Base-by-base conservation (phyloP, 2,888 invertebrate species). In the Mylabris sibirica region DNA sequence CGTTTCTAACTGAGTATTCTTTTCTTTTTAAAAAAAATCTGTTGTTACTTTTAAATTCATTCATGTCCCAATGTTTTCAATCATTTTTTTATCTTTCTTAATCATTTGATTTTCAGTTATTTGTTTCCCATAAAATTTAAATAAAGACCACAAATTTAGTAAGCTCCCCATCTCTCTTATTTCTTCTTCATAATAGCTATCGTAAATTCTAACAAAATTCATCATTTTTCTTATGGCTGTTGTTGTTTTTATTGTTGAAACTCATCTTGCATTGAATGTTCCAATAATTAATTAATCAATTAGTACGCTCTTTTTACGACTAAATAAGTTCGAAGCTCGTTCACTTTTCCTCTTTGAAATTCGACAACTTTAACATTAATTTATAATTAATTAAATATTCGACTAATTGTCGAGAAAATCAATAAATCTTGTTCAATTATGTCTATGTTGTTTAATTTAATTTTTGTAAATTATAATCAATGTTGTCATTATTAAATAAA, bases 101-200 rank as follows among this genome's bases (percentile, higher is more conserved):
- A 24, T 57, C 12, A 20, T 17, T 12, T 22, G 2, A 53, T 53
- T 53, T 53, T 12, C 20, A 22, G 12, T 53, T 57, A 22, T 3
- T 57, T 24, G 24, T 57, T 57, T 57, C 24, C 57, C 57, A 57
- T 57, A 24, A 24, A 57, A 57, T 57, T 57, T 24, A 11, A 57
- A 57, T 12, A 12, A 14, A 49, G 24, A 5, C 53, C 53, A 20
- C 53, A 57, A 49, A 49, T 8, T 20, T 20, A 9, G 20, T 49
- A 9, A 20, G 49, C 2, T 57, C 22, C 22, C 22, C n/a, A n/a
- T 57, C 8, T 9, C 9, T 53, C 8, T n/a, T 53, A 20, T 9
- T 49, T 41, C 2, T 30, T n/a, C 30, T 4, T 30, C 30, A 30
- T 30, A 30, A 30, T 30, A 30, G 30, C 8, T 30, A 30, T 30